Evolutionary conservation across 1,140 invertebrate species (phyloP), one percentile per base, ranked within the genome.

Genomic region (Steinernema khuongi): DNA sequence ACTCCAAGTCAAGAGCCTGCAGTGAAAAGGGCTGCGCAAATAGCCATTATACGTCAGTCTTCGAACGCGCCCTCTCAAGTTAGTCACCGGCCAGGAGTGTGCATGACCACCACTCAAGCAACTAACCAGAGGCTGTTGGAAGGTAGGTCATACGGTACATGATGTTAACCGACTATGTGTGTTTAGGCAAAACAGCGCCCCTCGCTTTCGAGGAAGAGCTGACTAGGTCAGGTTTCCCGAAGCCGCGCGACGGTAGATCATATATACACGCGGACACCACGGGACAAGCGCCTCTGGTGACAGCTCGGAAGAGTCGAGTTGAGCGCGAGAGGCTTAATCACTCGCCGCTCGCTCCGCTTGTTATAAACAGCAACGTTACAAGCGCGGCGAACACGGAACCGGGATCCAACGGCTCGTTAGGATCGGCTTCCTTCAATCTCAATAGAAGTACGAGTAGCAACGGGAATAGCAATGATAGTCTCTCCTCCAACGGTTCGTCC

Each of bases 381-480:
- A 11, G 11, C 11, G 50, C 7, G n/a, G 36, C 11, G 50, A 60
- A 60, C 22, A 11, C 11, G 50, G 50, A 60, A n/a, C 50, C 50
- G 4, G 22, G 22, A 17, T 60, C 50, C 4, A 60, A 60, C 19
- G 50, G 50, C 14, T 60, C 50, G 14, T 22, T 60, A 2, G 50
- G 50, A 7, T 60, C 50, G 19, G 50, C 50, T 14, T 60, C 50
- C 7, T 60, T 60, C 19, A 60, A 60, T 26, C 50, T 60, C 50
- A 60, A 60, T 22, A 11, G 50, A 11, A 26, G 22, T 26, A 26
- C 22, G 22, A 60, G 22, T 26, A 60, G 50, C 50, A 60, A 60
- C 50, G 50, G 50, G 26, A 60, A 60, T 22, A 60, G 50, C 50
- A 60, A 60, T 26, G 50, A 60, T 26, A 60, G 50, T 22, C 50